phyloP scores from a whole-genome alignment of 2,797 vertebrate genomes.

The Tokudaia muenninki region DNA sequence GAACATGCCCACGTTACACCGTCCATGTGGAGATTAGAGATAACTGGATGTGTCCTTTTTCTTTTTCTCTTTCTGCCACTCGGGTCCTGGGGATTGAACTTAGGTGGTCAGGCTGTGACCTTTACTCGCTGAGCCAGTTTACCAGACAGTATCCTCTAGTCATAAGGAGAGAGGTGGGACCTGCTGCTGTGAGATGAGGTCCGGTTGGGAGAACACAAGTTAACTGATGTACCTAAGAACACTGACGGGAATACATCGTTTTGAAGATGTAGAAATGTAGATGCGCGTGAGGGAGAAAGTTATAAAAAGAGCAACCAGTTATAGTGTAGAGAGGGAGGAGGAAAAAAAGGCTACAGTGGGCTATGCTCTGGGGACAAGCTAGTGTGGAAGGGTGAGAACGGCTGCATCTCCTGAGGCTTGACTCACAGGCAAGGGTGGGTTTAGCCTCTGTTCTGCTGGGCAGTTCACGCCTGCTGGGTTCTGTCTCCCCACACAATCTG shows the following conservation, averaged over 20 bases:
- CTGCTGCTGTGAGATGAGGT: neutral
- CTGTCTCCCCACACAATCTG: neutral
- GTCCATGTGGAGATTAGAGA: neutral
- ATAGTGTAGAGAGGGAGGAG: neutral
- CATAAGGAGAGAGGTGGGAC: neutral
- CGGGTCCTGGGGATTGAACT: neutral
- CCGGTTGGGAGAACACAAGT: neutral
- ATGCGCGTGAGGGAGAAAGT: neutral
- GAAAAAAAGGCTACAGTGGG: neutral
- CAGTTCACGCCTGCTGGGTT: neutral
- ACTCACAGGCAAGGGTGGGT: neutral
- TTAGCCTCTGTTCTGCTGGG: neutral
- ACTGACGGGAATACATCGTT: neutral
- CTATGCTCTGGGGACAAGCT: neutral
- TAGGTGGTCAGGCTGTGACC: neutral
- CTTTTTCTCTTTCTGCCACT: neutral
- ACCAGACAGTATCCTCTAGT: neutral
- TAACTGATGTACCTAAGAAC: neutral
- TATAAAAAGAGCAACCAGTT: slow-evolving; percentile 17
- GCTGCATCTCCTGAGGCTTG: neutral
- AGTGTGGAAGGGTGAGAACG: too few species aligned
- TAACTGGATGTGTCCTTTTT: neutral
- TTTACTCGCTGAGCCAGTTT: neutral
- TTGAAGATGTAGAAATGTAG: neutral
- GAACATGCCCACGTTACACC: too few species aligned